A percentile compares a stretch with the other conserved stretches of the same genome.
These are phyloP conservation scores for Smittia aterrima DNA, from an alignment of 2,888 invertebrate species.

Conservation along the genomic window DNA sequence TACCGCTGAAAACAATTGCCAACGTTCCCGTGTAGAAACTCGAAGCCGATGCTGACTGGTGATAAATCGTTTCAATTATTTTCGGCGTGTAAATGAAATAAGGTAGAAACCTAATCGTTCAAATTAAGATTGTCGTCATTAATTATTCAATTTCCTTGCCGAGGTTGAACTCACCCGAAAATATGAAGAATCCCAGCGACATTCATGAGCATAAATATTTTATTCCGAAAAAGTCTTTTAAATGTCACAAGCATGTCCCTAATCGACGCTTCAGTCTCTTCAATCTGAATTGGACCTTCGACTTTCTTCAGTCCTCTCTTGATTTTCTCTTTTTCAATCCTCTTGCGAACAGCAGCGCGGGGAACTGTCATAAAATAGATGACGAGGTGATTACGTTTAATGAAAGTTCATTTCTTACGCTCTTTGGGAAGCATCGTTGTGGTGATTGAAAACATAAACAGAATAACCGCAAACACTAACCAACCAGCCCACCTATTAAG, in stretches of 20 bases:
- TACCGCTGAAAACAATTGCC: conserved; percentile 58
- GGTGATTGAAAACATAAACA: conserved; percentile 57
- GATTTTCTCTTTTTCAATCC: conserved; percentile 44
- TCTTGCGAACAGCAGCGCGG: conserved; percentile 29
- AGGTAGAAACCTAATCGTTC: conserved; percentile 45
- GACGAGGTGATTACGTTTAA: no score
- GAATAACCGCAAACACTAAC: conserved; percentile 57
- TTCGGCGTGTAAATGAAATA: conserved; percentile 69
- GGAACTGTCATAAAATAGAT: no score
- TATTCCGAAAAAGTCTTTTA: conserved; percentile 60
- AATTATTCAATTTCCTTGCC: no score
- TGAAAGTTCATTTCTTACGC: not conserved
- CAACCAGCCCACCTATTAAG: conserved; percentile 62
- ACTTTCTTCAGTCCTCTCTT: conserved; percentile 7
- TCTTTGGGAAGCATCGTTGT: conserved; percentile 57
- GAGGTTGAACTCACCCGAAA: conserved; percentile 53
- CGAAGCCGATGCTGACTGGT: conserved; percentile 60
- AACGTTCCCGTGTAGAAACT: conserved; percentile 65
- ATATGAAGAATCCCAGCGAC: conserved; percentile 65
- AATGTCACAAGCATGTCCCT: conserved; percentile 58
- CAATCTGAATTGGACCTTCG: not conserved
- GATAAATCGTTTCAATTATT: conserved; percentile 71
- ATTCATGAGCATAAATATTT: conserved; percentile 64
- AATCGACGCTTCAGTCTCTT: conserved; percentile 21
- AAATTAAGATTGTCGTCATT: no score